These are phyloP conservation scores for Anisognathus igniventris DNA, from an alignment of 2,797 vertebrate genomes.

Conservation along the genomic window DNA sequence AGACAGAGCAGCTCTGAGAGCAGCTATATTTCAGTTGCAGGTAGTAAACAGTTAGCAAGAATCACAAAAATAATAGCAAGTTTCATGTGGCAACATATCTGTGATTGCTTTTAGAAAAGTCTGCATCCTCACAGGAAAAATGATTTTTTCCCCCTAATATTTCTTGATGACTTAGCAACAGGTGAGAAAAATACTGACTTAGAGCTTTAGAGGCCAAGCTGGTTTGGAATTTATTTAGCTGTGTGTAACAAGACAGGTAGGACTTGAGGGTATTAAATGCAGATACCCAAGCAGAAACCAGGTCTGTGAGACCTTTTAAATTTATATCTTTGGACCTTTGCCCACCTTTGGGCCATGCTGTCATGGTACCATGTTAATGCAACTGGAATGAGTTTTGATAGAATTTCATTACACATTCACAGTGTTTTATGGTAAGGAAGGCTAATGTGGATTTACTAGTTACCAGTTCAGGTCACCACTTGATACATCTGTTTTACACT, in stretches of 20 bases:
- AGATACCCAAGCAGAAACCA: background rate
- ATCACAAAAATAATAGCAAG: background rate
- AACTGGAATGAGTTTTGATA: background rate
- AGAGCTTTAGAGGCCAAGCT: background rate
- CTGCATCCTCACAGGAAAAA: background rate
- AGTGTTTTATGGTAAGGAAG: background rate
- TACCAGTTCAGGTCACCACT: background rate
- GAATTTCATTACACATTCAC: background rate
- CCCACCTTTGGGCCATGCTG: background rate
- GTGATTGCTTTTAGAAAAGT: background rate
- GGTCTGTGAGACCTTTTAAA: background rate
- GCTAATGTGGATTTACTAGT: background rate
- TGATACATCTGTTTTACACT: background rate
- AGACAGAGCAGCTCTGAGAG: background rate
- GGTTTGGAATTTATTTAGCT: background rate
- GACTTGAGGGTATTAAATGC: background rate
- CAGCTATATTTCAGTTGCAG: background rate
- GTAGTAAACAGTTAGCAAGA: background rate
- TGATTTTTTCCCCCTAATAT: fast-evolving
- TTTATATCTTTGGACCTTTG: background rate
- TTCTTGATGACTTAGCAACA: background rate
- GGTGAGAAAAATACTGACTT: background rate
- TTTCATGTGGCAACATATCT: background rate
- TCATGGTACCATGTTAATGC: background rate
- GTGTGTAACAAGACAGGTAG: background rate